Conservation (phyloP, 2,797 vertebrate species). For the Epinephelus malabaricus region DNA sequence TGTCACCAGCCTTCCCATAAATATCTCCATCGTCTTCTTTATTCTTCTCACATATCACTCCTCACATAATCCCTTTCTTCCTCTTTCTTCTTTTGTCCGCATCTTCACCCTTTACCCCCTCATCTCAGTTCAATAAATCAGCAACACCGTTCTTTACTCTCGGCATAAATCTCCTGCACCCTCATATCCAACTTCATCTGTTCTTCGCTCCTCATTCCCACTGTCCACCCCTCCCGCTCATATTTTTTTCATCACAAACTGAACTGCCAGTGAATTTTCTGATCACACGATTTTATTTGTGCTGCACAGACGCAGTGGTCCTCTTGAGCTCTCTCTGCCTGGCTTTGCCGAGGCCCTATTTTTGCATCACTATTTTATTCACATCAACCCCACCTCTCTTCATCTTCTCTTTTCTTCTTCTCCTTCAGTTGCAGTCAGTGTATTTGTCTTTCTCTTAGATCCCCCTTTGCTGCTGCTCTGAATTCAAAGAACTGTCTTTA, state of each 20-base stretch:
- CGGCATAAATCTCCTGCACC: constrained; percentile 34
- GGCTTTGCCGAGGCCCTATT: constrained; percentile 3
- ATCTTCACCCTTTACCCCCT: constrained; percentile 20
- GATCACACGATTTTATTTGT: constrained; percentile 47
- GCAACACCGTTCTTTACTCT: constrained; percentile 10
- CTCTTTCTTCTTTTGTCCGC: constrained; percentile 9
- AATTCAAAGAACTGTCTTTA: constrained; percentile 35
- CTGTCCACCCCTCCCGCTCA: constrained; percentile 34
- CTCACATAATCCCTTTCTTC: neutral
- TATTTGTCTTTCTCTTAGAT: constrained; percentile 11
- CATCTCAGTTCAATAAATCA: constrained; percentile 28
- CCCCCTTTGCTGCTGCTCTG: constrained; percentile 23
- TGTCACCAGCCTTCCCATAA: neutral
- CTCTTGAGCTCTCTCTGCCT: constrained; percentile 19
- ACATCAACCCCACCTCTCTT: neutral
- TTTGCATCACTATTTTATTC: constrained; percentile 38
- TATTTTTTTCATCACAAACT: constrained; percentile 42
- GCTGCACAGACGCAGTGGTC: constrained; percentile 13
- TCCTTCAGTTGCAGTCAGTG: constrained; percentile 7
- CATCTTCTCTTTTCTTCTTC: constrained; percentile 20
- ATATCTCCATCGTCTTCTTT: constrained; percentile 18
- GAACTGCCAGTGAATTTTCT: constrained; percentile 33
- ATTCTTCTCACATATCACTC: neutral
- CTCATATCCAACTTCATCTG: constrained; percentile 19
- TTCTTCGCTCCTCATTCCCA: constrained; percentile 12